Percentiles rank a stretch among this genome's conserved stretches.
These are phyloP conservation scores for Gymnocephalus cernua DNA, from an alignment of 2,113 vertebrate species.

Conservation along the genomic window DNA sequence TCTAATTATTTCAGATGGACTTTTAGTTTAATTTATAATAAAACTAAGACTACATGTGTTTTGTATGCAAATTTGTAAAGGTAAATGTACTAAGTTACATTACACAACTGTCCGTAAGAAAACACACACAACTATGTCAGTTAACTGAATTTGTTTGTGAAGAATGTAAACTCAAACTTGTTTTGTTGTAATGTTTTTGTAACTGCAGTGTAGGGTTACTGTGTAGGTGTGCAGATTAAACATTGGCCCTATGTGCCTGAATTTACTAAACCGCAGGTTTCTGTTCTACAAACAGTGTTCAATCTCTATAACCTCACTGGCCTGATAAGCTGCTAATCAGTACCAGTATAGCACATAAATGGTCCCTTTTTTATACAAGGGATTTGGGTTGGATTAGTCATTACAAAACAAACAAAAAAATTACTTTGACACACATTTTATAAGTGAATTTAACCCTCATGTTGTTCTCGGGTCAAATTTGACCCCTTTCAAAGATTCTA, in stretches of 20 bases:
- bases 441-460: no score
- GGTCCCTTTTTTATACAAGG: not conserved
- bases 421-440: no score
- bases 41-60: no score
- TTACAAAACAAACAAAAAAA: not conserved
- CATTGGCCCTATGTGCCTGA: not conserved
- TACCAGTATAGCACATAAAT: not conserved
- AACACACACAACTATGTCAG: not conserved
- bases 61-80: no score
- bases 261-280: conserved; percentile 9
- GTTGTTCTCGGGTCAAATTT: no score
- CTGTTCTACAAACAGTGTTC: conserved; percentile 12
- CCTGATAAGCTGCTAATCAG: conserved; percentile 33
- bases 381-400: not conserved
- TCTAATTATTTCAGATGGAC: no score
- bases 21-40: no score
- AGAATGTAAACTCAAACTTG: not conserved
- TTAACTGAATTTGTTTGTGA: no score
- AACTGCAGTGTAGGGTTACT: not conserved
- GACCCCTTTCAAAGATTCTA: no score
- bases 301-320: not conserved
- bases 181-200: not conserved
- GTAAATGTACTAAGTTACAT: no score
- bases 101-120: not conserved
- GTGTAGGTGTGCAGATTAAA: conserved; percentile 2